Evolutionary conservation across 2,797 vertebrate species (phyloP), one percentile per base, ranked within the genome.

Genomic region (Sebastes elongatus): DNA sequence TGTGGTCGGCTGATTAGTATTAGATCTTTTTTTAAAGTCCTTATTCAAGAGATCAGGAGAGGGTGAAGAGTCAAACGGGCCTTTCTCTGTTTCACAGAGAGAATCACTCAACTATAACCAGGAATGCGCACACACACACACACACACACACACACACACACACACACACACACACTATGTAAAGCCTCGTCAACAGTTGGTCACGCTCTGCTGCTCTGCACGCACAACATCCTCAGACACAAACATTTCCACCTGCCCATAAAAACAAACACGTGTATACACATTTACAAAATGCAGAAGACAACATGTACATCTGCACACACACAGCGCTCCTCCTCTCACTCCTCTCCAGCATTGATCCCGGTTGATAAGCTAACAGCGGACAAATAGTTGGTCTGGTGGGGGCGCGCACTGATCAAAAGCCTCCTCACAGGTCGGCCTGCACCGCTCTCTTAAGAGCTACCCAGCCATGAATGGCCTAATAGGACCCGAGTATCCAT

Each of bases 391-490:
- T 62, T 35, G 70, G 76, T 76, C 68, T 57, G 75, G 67, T 30
- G 63, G 74, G 71, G 83, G 71, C 11, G 28, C 64, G 18, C 68
- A 7, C 30, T 49, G 86, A 91, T 91, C 90, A 92, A 91, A 92
- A 90, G 86, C 78, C 74, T 74, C 81, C 84, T 86, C 78, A 79
- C 87, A 89, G 83, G 81, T 91, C 73, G 10, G 28, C 77, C 88
- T 65, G 68, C 77, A 69, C 38, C 7, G 74, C 89, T 90, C 88
- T 90, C 88, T 94, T 93, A 88, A 90, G 87, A 92, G 86, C 90
- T 78, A 88, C 85, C 87, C 88, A 93, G 88, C 90, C 90, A 92
- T 90, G 91, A 94, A 92, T 86, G 93, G 87, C 73, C 90, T 87
- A 89, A 90, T 90, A 91, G 87, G 86, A 86, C 77, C 78, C 0